phyloP scores from a whole-genome alignment of 1,140 invertebrate species.

The Polyergus mexicanus region DNA sequence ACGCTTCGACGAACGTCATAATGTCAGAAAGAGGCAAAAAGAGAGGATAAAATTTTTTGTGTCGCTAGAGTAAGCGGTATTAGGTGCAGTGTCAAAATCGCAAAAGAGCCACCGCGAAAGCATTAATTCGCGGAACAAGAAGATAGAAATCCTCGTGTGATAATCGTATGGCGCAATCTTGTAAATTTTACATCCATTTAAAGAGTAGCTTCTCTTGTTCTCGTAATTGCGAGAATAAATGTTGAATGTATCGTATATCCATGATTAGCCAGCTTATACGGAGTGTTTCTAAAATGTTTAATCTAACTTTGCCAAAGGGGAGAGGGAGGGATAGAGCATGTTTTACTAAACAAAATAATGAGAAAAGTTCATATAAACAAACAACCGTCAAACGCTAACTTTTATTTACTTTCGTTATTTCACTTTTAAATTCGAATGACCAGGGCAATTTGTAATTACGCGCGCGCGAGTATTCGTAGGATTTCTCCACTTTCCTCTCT shows the following conservation, averaged over 20 bases:
- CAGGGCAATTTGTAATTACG: constrained; percentile 36
- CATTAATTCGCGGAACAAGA: not conserved
- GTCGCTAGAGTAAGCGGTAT: not conserved
- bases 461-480: not conserved
- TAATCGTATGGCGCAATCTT: not conserved
- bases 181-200: constrained; percentile 6
- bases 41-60: constrained; percentile 22
- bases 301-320: constrained; percentile 31
- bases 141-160: constrained; percentile 14
- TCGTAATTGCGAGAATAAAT: not conserved
- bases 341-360: constrained; percentile 59
- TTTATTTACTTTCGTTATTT: constrained; percentile 45
- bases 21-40: constrained; percentile 3
- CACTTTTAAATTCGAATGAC: constrained; percentile 46
- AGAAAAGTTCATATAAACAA: constrained; percentile 61
- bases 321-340: no score
- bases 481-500: not conserved
- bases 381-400: constrained; percentile 56
- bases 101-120: not conserved
- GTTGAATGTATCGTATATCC: not conserved
- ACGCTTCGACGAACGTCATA: not conserved
- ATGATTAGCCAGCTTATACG: constrained; percentile 25
- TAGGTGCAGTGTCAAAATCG: constrained; percentile 16
- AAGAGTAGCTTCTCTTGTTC: constrained; percentile 14
- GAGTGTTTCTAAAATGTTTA: constrained; percentile 47